Percentiles rank a stretch among this genome's conserved stretches.
Evolutionary conservation across 2,888 invertebrate species (phyloP).

Genomic region (Empis stercorea): DNA sequence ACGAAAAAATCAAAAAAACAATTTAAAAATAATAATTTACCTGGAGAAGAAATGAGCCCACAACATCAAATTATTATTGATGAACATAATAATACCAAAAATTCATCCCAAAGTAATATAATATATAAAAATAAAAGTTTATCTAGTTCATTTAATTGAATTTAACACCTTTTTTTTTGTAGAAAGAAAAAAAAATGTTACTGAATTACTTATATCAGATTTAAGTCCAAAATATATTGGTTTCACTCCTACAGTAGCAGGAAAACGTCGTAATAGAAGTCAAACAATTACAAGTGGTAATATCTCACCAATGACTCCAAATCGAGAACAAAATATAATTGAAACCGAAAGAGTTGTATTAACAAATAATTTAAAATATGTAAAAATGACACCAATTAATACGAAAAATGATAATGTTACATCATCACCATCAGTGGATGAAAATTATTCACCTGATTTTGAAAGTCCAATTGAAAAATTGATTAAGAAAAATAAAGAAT

Average conservation of each 20-base stretch:
- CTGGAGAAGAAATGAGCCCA: no score
- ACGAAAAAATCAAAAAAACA: no score
- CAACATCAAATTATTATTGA: no score
- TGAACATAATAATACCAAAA: no score
- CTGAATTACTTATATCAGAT: slow-evolving; percentile 21
- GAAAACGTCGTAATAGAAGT: slow-evolving; percentile 10
- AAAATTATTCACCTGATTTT: slow-evolving; percentile 11
- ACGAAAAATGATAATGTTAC: slow-evolving; percentile 9
- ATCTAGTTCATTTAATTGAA: no score
- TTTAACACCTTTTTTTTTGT: no score
- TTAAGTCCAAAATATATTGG: slow-evolving; percentile 33
- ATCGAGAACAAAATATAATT: no score
- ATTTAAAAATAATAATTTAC: no score
- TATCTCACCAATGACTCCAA: no score
- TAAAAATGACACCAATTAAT: slow-evolving; percentile 6
- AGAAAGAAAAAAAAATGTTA: no score
- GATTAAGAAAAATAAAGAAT: slow-evolving; percentile 25
- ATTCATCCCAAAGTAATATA: no score
- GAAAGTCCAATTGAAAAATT: slow-evolving; percentile 32
- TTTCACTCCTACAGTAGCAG: slow-evolving; percentile 19
- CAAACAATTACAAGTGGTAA: slow-evolving; percentile 1
- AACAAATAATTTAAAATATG: slow-evolving; percentile 3
- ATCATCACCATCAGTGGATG: slow-evolving; percentile 11
- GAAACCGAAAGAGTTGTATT: slow-evolving; percentile 9
- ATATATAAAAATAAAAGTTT: no score